Conservation (phyloP, 2,113 vertebrate genomes). For the Corythaeola cristata region DNA sequence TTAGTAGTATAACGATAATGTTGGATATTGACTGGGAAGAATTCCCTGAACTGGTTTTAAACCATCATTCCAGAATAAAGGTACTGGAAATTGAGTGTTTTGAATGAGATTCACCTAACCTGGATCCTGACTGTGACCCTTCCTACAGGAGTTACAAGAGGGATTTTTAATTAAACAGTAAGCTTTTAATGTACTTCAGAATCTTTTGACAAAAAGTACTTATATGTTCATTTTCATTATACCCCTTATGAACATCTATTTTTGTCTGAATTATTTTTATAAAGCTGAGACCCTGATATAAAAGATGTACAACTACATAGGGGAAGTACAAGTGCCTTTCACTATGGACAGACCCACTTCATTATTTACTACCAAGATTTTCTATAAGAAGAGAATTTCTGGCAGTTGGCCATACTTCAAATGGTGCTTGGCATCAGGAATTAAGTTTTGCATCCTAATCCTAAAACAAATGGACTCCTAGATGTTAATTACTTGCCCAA, state of each 20-base stretch:
- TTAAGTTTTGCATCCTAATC: slow-evolving; percentile 33
- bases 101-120: background rate
- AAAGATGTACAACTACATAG: background rate
- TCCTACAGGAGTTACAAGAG: background rate
- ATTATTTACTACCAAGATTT: background rate
- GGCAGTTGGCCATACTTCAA: background rate
- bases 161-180: background rate
- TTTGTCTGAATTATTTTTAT: background rate
- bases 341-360: background rate
- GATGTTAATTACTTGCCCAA: slow-evolving; percentile 27
- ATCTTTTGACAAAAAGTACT: background rate
- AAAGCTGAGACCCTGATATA: background rate
- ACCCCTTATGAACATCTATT: background rate
- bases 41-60: background rate
- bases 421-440: slow-evolving; percentile 7
- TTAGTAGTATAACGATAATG: background rate
- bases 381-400: background rate
- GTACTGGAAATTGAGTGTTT: background rate
- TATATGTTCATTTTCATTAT: background rate
- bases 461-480: slow-evolving; percentile 17
- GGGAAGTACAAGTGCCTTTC: background rate
- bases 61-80: background rate
- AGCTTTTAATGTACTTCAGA: background rate
- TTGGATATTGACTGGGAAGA: background rate
- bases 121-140: background rate